A percentile compares a stretch with the other conserved stretches of the same genome.
These are phyloP conservation scores for Menidia menidia DNA, from an alignment of 2,797 vertebrate genomes.

Conservation along the genomic window DNA sequence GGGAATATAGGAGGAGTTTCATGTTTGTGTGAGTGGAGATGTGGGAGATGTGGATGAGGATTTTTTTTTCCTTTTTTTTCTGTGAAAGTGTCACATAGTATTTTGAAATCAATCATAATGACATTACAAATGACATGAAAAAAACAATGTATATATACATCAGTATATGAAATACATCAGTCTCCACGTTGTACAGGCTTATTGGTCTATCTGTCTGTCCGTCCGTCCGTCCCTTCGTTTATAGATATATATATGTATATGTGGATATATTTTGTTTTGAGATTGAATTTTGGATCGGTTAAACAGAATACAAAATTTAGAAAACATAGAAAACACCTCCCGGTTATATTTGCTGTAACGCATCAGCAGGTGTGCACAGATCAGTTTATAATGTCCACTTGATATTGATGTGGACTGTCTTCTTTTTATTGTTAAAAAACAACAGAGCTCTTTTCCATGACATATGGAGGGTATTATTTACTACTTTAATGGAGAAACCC, in stretches of 20 bases:
- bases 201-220: neutral
- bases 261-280: neutral
- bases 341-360: no score
- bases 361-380: no score
- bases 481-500: no score
- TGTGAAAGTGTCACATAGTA: neutral
- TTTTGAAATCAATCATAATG: conserved; percentile 2
- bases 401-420: no score
- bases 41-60: conserved; percentile 45
- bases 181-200: neutral
- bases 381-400: no score
- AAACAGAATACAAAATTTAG: no score
- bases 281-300: no score
- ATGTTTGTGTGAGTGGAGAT: conserved; percentile 43
- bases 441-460: no score
- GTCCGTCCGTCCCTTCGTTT: conserved; percentile 11
- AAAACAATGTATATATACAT: no score
- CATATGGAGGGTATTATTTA: no score
- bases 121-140: neutral
- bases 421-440: no score
- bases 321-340: neutral
- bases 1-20: conserved; percentile 46
- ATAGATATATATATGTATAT: neutral
- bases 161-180: neutral
- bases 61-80: conserved; percentile 4